Base-by-base conservation (phyloP, 1,140 invertebrate species). In the Agrypnia vestita region DNA sequence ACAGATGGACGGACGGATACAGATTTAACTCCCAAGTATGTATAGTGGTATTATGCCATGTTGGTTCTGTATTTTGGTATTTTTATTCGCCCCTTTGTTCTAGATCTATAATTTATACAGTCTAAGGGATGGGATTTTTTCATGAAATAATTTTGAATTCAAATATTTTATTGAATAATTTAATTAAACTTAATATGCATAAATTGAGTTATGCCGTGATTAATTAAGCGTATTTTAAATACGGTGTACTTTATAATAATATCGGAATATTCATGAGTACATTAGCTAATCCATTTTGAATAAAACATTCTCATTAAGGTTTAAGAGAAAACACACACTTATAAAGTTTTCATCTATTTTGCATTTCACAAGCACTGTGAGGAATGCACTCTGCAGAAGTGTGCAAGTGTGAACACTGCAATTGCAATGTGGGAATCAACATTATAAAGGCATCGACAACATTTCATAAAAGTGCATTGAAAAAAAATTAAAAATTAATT, bases 281-380 rank as follows among this genome's bases (percentile, higher is more conserved):
- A 64, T 64, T 64, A 64, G 61, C 19, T 7, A 10, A 25, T 21
- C 21, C 61, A 64, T 25, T 64, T 64, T 64, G 61, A 64, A 64
- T 64, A 64, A 64, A 64, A 64, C 11, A 64, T 1, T n/a, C 61
- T 64, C 21, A 64, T 64, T 64, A 43, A 35, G 25, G 19, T 13
- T 51, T 64, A 25, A 64, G 19, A 59, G 55, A 59, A 59, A 19
- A 59, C 55, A 9, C 21, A 59, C 55, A 56, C 55, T 21, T 3
- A n/a, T 59, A 21, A 0, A 49, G 9, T 71, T 71, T 61, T 71
- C 67, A 49, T 49, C 67, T 71, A 71, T 46, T 71, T 71, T 71
- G 46, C 67, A 71, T 71, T 69, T 49, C 13, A 21, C 67, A 71
- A 15, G 46, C 17, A 17, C 3, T 11, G 17, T 19, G 67, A 11